Conservation (phyloP, 2,888 invertebrate species). For the Thera obeliscata region DNA sequence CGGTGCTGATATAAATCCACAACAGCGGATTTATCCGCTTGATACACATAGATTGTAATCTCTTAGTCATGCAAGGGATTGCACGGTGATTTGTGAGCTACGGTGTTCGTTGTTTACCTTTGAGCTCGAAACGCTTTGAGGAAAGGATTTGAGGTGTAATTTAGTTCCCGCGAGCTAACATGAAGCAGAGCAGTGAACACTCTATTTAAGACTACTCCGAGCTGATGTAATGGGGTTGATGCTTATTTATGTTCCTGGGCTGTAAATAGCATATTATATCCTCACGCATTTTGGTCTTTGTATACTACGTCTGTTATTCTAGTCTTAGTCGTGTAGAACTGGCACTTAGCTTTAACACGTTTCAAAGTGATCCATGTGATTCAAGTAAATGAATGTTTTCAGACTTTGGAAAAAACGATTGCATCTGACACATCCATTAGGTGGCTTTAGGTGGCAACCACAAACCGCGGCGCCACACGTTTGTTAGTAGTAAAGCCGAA, state of each 20-base stretch:
- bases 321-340: no score
- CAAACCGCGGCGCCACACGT: background rate
- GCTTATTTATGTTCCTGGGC: background rate
- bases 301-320: no score
- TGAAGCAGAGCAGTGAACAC: constrained; percentile 13
- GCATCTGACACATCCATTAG: background rate
- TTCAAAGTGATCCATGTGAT: no score
- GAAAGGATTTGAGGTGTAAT: constrained; percentile 35
- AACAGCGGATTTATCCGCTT: constrained; percentile 1
- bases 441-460: background rate
- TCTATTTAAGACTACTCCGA: constrained; percentile 4
- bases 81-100: constrained; percentile 34
- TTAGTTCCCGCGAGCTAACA: constrained; percentile 22
- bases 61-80: constrained; percentile 39
- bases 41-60: constrained; percentile 24
- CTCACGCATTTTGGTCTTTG: background rate
- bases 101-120: constrained; percentile 38
- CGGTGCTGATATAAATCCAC: background rate
- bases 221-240: constrained; percentile 2
- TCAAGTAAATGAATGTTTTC: no score
- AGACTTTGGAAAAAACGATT: background rate
- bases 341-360: no score
- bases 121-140: constrained; percentile 37
- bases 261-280: no score
- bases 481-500: background rate